Evolutionary conservation across 1,140 invertebrate species (phyloP), one percentile per base, ranked within the genome.

Genomic region (Drosophila mauritiana): DNA sequence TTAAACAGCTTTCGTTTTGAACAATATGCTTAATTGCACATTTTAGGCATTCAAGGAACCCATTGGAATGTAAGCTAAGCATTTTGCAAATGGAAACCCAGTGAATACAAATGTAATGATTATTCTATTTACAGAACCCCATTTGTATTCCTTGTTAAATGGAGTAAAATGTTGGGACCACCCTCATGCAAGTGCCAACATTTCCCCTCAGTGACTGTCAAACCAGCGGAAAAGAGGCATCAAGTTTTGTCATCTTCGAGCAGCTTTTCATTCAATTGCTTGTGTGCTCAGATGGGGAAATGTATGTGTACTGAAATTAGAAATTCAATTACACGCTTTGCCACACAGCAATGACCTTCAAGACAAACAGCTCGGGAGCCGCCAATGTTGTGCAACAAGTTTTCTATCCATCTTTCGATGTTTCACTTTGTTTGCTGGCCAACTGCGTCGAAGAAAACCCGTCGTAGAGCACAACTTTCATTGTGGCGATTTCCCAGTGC

Each of bases 301-400:
- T 11, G 13, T 62, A 27, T 40, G 36, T 13, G 34, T 56, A 61
- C 27, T 36, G 45, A 55, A 56, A 83, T 63, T 74, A 68, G 36
- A 75, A 70, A 65, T 57, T 78, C 48, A 48, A 25, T 34, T 43
- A 52, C 51, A 52, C 65, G 48, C 17, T 45, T 39, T 64, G 62
- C 22, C 46, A 52, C 59, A 63, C 49, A 65, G 55, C 45, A 61
- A 73, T 76, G 81, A 85, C 81, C 81, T 86, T 86, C 82, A 85
- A 40, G 27, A 73, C 25, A 36, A 67, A 74, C 45, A 46, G 37
- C 37, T 63, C 49, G 34, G 27, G 13, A 63, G 42, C 27, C 54
- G 42, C 27, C 49, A 68, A 69, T 58, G 77, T 85, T 85, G 82
- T 85, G 82, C 82, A 88, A 88, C 82, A 88, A 89, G 83, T 88